Base-by-base conservation (phyloP, 1,140 invertebrate genomes). In the Nasonia vitripennis region DNA sequence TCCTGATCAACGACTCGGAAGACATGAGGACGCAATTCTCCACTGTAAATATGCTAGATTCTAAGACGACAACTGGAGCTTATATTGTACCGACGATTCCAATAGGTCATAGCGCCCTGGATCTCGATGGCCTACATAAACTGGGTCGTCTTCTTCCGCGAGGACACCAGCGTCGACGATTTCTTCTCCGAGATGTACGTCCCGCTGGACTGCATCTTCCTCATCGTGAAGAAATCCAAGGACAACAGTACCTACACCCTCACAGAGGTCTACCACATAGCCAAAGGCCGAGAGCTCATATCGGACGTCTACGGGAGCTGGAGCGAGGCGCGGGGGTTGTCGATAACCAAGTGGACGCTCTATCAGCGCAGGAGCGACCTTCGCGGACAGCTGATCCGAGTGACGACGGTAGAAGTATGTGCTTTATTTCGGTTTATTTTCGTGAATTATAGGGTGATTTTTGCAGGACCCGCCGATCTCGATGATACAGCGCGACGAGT, bases 51-150 rank as follows among this genome's bases (percentile, higher is more conserved):
- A 41, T 86, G 84, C 34, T 37, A 4, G 34, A 37, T 6, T 37
- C 2, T 37, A 37, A 37, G 5, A 27, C 27, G 27, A 27, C 1
- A 1, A 45, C 41, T 45, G 9, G 2, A 45, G 23, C 11, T 27
- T 10, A 10, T 45, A 45, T 37, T 37, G 34, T 37, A 51, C 31
- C 45, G 20, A 27, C 55, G 20, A 2, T 55, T 14, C 7, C 11
- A 31, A 27, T 27, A 90, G 89, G 88, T 86, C 68, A 89, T 90
- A 78, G 85, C 88, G n/a, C 86, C 87, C 0, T 92, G 91, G 92
- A 92, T 93, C 20, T 37, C 88, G 62, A 92, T 93, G 92, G 85
- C 91, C 14, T 92, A 93, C 87, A 91, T 91, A n/a, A 92, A 89
- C 5, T 93, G 92, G 92, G 14, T 93, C 73, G 81, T 92, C 14